phyloP scores from a whole-genome alignment of 2,113 vertebrate species.

The Pteronura brasiliensis region DNA sequence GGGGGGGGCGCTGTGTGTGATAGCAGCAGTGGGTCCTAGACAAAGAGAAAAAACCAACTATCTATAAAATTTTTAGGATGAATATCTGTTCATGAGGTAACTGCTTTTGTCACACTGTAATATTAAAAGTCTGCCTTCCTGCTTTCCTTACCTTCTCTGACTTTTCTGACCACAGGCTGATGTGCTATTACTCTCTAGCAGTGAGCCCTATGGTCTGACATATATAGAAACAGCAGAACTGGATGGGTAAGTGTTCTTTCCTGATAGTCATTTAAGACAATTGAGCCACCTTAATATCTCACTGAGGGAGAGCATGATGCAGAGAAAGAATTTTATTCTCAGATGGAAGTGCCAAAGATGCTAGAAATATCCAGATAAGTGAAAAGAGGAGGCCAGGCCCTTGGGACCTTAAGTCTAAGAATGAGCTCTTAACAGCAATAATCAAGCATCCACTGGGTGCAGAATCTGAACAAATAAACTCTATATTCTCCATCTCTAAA shows the following conservation, averaged over 20 bases:
- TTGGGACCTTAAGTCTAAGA: neutral
- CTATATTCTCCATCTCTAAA: neutral
- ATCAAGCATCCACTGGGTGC: neutral
- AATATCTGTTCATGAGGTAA: neutral
- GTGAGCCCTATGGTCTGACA: slow-evolving; percentile 91
- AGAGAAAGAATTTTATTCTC: neutral
- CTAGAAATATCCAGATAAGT: slow-evolving; percentile 16
- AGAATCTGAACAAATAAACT: slow-evolving; percentile 9
- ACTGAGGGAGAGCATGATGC: neutral
- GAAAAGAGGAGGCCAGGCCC: neutral
- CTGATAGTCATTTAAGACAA: neutral
- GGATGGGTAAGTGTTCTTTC: slow-evolving; percentile 89
- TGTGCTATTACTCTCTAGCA: slow-evolving; percentile 93
- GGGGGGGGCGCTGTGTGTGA: neutral
- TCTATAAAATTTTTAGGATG: neutral
- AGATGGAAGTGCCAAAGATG: neutral
- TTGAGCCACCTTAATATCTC: neutral
- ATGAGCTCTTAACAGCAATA: neutral
- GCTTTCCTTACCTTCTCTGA: slow-evolving; percentile 36
- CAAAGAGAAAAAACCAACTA: slow-evolving; percentile 5
- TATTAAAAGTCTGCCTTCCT: neutral
- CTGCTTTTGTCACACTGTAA: neutral
- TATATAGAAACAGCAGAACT: slow-evolving; percentile 96
- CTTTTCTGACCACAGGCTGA: slow-evolving; percentile 87
- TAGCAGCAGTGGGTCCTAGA: neutral